Conservation (phyloP, 2,113 vertebrate species). For the Heteronetta atricapilla region DNA sequence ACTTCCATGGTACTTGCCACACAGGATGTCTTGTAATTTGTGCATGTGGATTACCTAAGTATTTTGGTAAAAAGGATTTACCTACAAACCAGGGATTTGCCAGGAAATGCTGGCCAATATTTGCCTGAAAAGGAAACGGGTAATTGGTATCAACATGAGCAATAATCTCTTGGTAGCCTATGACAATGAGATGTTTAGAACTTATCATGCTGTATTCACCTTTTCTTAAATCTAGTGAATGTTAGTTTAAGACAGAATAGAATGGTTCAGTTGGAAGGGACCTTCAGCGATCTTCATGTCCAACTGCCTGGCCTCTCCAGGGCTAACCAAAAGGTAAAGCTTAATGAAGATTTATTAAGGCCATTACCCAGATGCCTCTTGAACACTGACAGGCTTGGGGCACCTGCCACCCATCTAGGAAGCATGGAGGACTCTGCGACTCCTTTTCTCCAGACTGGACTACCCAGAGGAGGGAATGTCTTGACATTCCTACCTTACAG, state of each 20-base stretch:
- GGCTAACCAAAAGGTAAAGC: too few species aligned
- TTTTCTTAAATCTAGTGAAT: background rate
- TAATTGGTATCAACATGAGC: background rate
- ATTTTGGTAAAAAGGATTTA: background rate
- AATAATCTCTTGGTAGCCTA: background rate
- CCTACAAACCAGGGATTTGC: background rate
- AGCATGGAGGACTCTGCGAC: background rate
- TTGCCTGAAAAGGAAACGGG: background rate
- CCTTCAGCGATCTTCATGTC: background rate
- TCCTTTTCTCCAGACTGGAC: background rate
- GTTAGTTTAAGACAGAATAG: background rate
- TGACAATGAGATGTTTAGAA: background rate
- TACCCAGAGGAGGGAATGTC: slow-evolving; percentile 20
- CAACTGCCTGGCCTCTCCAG: background rate
- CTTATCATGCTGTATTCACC: background rate
- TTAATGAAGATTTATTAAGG: too few species aligned
- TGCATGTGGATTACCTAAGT: background rate
- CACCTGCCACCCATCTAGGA: too few species aligned
- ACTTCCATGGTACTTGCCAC: background rate
- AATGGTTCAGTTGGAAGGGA: background rate
- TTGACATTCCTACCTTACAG: slow-evolving; percentile 77
- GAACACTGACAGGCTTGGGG: too few species aligned
- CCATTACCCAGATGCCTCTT: too few species aligned
- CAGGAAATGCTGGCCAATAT: background rate
- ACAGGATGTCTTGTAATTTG: background rate